phyloP scores from a whole-genome alignment of 2,888 invertebrate species.

The Leptothorax acervorum region DNA sequence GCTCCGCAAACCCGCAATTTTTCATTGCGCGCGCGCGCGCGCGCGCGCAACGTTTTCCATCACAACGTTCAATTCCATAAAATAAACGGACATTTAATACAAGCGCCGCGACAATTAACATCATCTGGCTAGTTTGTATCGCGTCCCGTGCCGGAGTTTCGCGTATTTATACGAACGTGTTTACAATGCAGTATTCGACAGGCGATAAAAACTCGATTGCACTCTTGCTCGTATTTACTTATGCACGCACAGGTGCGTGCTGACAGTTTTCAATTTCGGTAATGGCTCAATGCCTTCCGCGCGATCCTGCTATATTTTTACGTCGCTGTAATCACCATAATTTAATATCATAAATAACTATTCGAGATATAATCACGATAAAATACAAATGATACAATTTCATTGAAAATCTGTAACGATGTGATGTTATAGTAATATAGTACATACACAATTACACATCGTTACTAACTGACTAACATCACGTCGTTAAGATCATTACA shows the following conservation, averaged over 20 bases:
- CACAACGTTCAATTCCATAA: conserved; percentile 59
- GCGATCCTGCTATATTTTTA: neutral
- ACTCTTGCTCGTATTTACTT: conserved; percentile 41
- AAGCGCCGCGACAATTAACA: conserved; percentile 60
- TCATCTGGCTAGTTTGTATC: conserved; percentile 39
- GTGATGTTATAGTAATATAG: neutral
- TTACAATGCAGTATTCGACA: conserved; percentile 46
- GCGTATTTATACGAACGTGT: conserved; percentile 41
- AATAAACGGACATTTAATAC: conserved; percentile 60
- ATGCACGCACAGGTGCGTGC: conserved; percentile 3
- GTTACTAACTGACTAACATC: neutral
- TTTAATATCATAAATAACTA: neutral
- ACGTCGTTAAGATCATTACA: neutral
- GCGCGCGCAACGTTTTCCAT: conserved; percentile 45
- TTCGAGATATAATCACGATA: neutral
- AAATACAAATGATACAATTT: neutral
- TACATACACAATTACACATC: too few species aligned
- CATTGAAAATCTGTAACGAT: neutral
- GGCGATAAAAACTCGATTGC: conserved; percentile 63
- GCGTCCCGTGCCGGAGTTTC: conserved; percentile 21
- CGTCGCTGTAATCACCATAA: neutral
- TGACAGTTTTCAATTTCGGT: conserved; percentile 55
- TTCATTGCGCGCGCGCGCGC: conserved; percentile 8
- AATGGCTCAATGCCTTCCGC: conserved; percentile 37
- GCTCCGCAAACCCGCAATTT: conserved; percentile 19